These are phyloP conservation scores for Fukomys damarensis DNA, from an alignment of 2,113 vertebrate species.

Conservation along the genomic window DNA sequence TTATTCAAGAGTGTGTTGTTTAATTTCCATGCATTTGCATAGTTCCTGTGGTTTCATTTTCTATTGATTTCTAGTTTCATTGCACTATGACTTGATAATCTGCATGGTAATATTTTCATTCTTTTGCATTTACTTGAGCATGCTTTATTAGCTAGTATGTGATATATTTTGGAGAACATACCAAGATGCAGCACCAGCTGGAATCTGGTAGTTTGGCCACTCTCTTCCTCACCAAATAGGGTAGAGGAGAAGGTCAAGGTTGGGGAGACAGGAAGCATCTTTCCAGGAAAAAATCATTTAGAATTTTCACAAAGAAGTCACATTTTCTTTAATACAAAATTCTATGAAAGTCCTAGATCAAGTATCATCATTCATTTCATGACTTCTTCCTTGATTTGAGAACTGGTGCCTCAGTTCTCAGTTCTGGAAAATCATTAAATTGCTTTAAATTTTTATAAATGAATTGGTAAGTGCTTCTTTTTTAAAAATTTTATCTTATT, in stretches of 20 bases:
- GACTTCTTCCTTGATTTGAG: background rate
- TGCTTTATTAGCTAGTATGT: background rate
- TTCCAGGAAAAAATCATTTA: background rate
- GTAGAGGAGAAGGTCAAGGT: background rate
- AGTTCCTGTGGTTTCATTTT: background rate
- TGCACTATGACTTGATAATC: background rate
- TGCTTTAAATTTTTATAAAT: background rate
- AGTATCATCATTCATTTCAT: background rate
- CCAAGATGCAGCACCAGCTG: background rate
- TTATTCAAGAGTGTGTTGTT: background rate
- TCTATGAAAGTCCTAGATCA: background rate
- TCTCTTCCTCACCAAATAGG: background rate
- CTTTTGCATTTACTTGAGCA: background rate
- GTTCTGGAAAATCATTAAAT: background rate
- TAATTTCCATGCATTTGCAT: background rate
- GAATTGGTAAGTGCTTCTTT: background rate
- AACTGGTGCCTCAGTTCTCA: background rate
- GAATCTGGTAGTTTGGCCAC: background rate
- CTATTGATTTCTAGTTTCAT: background rate
- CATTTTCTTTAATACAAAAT: slow-evolving; percentile 8
- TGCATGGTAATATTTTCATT: background rate
- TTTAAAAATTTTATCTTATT: background rate
- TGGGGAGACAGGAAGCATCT: background rate
- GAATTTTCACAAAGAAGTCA: background rate
- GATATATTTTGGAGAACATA: background rate